These are phyloP conservation scores for Idaea dimidiata DNA, from an alignment of 2,888 invertebrate genomes.

Conservation along the genomic window DNA sequence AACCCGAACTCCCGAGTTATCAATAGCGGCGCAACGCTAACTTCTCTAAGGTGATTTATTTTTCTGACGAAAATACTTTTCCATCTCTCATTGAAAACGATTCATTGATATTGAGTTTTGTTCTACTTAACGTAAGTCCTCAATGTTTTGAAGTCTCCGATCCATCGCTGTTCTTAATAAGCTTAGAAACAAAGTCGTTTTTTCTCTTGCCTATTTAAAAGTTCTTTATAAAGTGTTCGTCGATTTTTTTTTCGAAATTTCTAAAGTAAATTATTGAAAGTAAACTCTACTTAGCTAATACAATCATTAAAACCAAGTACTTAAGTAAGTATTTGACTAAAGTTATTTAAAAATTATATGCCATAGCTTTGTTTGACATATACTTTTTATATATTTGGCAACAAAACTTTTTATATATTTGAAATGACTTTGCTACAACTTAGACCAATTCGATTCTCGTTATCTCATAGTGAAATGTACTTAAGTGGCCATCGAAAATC, in stretches of 20 bases:
- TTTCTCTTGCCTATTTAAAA: slow-evolving; percentile 50
- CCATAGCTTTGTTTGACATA: too few relatives aligned
- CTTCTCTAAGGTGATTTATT: slow-evolving; percentile 72
- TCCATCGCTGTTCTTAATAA: slow-evolving; percentile 61
- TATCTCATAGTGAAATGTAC: too few relatives aligned
- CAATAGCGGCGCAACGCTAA: slow-evolving; percentile 42
- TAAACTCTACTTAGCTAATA: neutral
- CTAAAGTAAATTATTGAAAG: slow-evolving; percentile 5
- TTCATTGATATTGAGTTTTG: slow-evolving; percentile 75
- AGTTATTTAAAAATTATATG: too few relatives aligned
- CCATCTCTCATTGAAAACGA: slow-evolving; percentile 56
- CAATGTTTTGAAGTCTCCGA: slow-evolving; percentile 56
- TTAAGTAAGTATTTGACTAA: too few relatives aligned
- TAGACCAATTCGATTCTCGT: too few relatives aligned
- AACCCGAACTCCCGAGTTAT: neutral
- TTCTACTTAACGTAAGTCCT: slow-evolving; percentile 64
- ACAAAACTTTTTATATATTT: too few relatives aligned
- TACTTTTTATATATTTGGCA: too few relatives aligned
- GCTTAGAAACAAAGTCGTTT: slow-evolving; percentile 48
- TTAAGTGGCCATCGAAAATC: too few relatives aligned
- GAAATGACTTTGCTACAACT: too few relatives aligned
- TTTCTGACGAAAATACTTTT: slow-evolving; percentile 67
- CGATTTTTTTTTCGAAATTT: slow-evolving; percentile 49
- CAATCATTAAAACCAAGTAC: too few relatives aligned
- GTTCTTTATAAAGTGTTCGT: slow-evolving; percentile 43